A percentile compares a stretch with the other conserved stretches of the same genome.
Evolutionary conservation across 2,113 vertebrate genomes (phyloP).

Genomic region (Panurus biarmicus): DNA sequence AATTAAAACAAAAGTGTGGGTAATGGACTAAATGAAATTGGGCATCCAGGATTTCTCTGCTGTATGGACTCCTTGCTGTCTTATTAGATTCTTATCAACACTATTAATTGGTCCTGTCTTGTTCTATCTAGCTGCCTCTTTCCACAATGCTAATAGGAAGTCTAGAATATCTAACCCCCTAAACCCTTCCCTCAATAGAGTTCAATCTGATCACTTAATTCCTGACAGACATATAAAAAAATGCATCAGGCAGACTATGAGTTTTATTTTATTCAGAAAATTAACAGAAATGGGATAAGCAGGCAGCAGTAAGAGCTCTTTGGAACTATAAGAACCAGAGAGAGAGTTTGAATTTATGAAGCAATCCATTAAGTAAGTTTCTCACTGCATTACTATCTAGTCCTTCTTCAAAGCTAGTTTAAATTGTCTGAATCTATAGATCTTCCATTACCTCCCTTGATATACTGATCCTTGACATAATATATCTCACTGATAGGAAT

Average conservation of each 20-base stretch:
- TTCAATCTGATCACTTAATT: background rate
- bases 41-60: background rate
- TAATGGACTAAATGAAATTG: background rate
- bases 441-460: constrained; percentile 5
- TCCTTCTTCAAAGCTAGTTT: background rate
- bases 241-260: background rate
- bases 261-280: background rate
- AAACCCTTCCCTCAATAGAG: background rate
- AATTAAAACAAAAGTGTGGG: background rate
- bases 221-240: background rate
- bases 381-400: background rate
- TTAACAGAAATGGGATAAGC: background rate
- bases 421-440: background rate
- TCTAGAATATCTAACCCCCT: background rate
- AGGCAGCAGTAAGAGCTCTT: background rate
- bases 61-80: background rate
- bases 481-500: constrained; percentile 11
- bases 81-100: background rate
- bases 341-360: background rate
- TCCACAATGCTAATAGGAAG: background rate
- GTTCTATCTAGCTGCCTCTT: background rate
- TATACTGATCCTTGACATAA: constrained; percentile 6
- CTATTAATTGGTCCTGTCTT: background rate
- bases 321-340: background rate
- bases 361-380: background rate